A percentile compares a stretch with the other conserved stretches of the same genome.
Evolutionary conservation across 2,797 vertebrate genomes (phyloP).

Genomic region (Tapera naevia): DNA sequence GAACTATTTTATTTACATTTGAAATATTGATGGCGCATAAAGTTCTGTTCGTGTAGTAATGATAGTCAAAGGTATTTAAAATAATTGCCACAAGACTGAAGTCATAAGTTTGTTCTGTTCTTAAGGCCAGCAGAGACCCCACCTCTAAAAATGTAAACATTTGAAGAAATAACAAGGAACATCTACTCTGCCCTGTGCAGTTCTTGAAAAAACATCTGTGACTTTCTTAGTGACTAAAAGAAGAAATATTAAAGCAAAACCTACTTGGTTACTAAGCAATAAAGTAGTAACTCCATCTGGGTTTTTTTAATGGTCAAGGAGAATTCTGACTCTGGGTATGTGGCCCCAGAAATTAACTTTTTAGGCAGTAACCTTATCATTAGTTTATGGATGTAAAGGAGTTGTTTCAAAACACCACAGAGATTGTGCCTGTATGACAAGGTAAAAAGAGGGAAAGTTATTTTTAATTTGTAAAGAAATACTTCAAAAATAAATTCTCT

Average conservation of each 20-base stretch:
- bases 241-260: conserved; percentile 35
- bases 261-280: conserved; percentile 19
- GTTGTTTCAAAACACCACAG: not conserved
- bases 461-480: not conserved
- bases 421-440: not conserved
- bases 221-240: conserved; percentile 10
- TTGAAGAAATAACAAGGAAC: conserved; percentile 25
- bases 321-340: not conserved
- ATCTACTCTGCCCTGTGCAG: not conserved
- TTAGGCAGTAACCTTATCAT: not conserved
- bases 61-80: conserved; percentile 64
- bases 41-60: conserved; percentile 52
- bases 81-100: conserved; percentile 41
- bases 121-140: not conserved
- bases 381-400: not conserved
- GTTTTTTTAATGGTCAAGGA: not conserved
- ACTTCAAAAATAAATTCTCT: not conserved
- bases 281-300: not conserved
- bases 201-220: conserved; percentile 27
- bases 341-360: not conserved
- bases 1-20: conserved; percentile 82
- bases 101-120: conserved; percentile 26
- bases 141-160: conserved; percentile 24
- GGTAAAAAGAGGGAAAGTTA: not conserved
- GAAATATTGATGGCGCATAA: conserved; percentile 79